Conservation (phyloP, 2,113 vertebrate species). For the Galbula dea region DNA sequence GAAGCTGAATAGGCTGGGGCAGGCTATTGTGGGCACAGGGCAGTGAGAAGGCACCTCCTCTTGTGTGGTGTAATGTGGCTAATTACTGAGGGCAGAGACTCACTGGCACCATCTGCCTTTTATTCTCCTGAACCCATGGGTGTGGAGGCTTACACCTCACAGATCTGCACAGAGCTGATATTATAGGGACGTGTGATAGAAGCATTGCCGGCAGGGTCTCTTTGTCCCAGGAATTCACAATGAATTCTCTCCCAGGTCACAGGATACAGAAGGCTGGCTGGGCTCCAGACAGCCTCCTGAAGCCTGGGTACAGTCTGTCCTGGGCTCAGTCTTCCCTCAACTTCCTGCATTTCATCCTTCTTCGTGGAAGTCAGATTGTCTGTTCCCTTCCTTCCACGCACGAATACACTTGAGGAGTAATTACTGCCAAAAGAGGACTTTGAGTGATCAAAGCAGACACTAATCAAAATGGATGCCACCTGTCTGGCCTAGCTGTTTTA, state of each 20-base stretch:
- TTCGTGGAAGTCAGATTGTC: background rate
- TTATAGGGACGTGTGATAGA: background rate
- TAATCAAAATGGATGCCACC: background rate
- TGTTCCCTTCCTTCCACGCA: background rate
- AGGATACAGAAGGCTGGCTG: background rate
- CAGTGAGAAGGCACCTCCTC: background rate
- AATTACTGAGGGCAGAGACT: background rate
- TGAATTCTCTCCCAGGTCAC: background rate
- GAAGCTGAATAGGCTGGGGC: accelerated
- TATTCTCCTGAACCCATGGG: background rate
- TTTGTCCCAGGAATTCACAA: background rate
- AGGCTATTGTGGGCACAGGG: accelerated
- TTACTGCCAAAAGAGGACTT: background rate
- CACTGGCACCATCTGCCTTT: background rate
- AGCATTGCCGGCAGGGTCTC: background rate
- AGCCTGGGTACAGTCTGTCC: background rate
- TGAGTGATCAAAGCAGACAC: background rate
- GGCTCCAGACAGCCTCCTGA: background rate
- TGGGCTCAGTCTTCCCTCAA: background rate
- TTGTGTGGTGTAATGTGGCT: accelerated
- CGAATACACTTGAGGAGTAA: background rate
- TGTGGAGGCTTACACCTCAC: background rate
- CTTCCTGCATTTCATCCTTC: background rate
- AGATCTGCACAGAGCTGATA: accelerated
- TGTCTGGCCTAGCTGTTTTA: background rate